Conservation (phyloP, 2,113 vertebrate species). For the Vulpes lagopus region DNA sequence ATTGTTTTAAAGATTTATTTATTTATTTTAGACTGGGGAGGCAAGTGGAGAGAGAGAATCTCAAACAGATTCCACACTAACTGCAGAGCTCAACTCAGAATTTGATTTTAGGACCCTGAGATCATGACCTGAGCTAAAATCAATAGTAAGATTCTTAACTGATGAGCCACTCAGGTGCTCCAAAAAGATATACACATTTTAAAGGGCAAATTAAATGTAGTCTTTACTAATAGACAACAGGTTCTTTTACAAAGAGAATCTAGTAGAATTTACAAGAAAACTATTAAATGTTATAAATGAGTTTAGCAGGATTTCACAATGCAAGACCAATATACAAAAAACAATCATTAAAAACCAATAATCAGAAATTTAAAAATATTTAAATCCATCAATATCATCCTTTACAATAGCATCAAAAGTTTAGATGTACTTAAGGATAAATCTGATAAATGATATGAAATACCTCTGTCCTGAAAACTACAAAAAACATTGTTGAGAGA, state of each 20-base stretch:
- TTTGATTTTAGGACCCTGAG: not conserved
- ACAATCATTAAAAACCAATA: not conserved
- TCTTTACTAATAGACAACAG: not conserved
- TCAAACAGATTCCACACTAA: not conserved
- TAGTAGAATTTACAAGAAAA: not conserved
- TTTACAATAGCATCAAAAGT: not conserved
- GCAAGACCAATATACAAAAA: not conserved
- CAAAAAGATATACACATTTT: not conserved
- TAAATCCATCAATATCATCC: not conserved
- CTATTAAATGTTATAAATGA: not conserved
- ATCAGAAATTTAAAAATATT: not conserved
- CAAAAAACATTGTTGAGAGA: not conserved
- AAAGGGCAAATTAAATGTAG: not conserved
- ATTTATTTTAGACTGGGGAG: not conserved
- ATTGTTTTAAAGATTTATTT: not conserved
- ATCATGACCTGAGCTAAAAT: not conserved
- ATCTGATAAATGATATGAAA: not conserved
- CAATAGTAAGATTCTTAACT: not conserved
- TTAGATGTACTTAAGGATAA: not conserved
- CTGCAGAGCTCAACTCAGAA: not conserved
- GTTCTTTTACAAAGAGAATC: not conserved
- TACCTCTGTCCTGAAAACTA: not conserved
- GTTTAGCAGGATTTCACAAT: not conserved
- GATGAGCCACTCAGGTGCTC: not conserved
- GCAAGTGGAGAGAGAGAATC: not conserved